phyloP scores from a whole-genome alignment of 2,113 vertebrate genomes.

The Gymnarchus niloticus region DNA sequence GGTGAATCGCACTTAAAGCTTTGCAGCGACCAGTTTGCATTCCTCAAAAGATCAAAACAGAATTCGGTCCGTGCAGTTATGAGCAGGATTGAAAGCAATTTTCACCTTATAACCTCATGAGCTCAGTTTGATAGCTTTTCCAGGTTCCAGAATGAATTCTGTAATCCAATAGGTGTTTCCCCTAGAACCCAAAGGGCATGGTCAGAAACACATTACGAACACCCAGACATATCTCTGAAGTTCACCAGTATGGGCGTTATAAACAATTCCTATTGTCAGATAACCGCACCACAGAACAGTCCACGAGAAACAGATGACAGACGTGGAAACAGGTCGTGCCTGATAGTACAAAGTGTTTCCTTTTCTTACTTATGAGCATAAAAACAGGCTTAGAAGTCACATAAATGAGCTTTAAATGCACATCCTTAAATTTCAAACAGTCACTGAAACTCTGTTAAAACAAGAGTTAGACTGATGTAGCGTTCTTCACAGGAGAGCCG shows the following conservation, averaged over 20 bases:
- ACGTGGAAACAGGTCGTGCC: neutral
- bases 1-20: slow-evolving; percentile 2
- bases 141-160: neutral
- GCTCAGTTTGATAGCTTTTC: neutral
- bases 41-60: slow-evolving; percentile 5
- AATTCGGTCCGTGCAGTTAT: neutral
- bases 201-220: too few relatives aligned
- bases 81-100: neutral
- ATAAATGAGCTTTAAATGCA: neutral
- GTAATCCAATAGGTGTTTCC: neutral
- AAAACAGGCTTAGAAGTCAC: neutral
- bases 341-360: neutral
- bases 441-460: neutral
- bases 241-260: too few relatives aligned
- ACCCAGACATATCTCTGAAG: too few relatives aligned
- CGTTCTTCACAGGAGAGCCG: neutral
- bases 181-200: too few relatives aligned
- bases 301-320: too few relatives aligned
- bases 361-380: neutral
- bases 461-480: neutral
- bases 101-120: neutral
- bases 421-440: neutral
- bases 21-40: neutral
- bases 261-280: too few relatives aligned
- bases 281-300: too few relatives aligned